Evolutionary conservation across 2,888 invertebrate species (phyloP), one percentile per base, ranked within the genome.

Genomic region (Leistus spinibarbis): DNA sequence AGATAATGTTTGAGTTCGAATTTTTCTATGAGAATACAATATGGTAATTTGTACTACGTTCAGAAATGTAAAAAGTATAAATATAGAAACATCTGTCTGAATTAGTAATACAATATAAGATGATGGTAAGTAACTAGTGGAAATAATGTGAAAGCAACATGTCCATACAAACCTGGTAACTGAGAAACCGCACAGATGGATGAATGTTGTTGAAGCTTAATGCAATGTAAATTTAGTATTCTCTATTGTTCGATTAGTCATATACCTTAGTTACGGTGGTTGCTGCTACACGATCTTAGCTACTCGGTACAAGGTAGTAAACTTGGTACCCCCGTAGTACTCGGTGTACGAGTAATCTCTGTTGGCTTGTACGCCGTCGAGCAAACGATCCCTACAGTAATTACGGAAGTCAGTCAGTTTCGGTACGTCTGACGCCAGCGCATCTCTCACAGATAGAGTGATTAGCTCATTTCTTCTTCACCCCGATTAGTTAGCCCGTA

Each of bases 381-480:
- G 53, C 5, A 64, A 13, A n/a, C 24, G 23, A 66, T 72, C 66
- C 72, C 72, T 54, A 66, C 22, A 56, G 77, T 78, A 79, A 79
- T 79, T 79, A 79, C 78, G 77, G 78, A 77, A 79, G 77, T 78
- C 78, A 78, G 78, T 76, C 73, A 71, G 72, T 22, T 40, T 40
- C 40, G 40, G 3, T 13, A 54, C 5, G 5, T 54, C 54, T 54
- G 54, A 17, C 54, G 19, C 60, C 13, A 23, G 71, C 77, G 76
- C 77, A 76, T 78, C 77, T 70, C 77, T 77, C 77, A n/a, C n/a
- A 77, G 72, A 76, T 75, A 78, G 77, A 79, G 76, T 77, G 78
- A 79, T 79, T 80, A 78, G 77, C 78, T 79, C 78, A 78, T 76
- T 79, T 79, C 77, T 77, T 79, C 65, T 20, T 23, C 23, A 22